Percentiles rank a stretch among this genome's conserved stretches.
Evolutionary conservation across 2,797 vertebrate species (phyloP).

Genomic region (Periparus ater): DNA sequence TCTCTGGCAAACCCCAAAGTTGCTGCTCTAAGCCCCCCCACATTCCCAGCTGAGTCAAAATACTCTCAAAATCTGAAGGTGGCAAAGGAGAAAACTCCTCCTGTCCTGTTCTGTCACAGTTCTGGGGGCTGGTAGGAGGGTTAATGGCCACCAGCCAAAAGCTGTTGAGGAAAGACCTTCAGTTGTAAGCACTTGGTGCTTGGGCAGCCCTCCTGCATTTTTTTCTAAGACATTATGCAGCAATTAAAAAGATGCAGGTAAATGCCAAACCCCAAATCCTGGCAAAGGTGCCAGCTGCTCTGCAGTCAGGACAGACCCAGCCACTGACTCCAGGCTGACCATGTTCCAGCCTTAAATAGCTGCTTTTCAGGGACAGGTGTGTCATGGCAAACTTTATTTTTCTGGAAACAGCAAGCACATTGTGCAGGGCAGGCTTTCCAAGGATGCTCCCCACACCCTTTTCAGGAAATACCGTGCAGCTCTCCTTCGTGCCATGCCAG

Average conservation of each 20-base stretch:
- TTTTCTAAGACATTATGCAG: slow-evolving; percentile 25
- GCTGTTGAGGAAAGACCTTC: background rate
- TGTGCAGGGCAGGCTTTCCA: slow-evolving; percentile 67
- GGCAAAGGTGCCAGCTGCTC: slow-evolving; percentile 38
- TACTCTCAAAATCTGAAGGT: background rate
- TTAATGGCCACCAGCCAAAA: background rate
- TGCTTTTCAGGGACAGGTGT: slow-evolving; percentile 63
- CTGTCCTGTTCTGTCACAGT: background rate
- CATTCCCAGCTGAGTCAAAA: background rate
- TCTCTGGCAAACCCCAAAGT: background rate
- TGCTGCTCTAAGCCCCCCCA: background rate
- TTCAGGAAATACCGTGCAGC: slow-evolving; percentile 64
- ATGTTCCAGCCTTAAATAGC: slow-evolving; percentile 58
- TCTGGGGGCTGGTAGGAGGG: background rate
- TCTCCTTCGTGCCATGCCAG: slow-evolving; percentile 66
- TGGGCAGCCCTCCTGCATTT: background rate
- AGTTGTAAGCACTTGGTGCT: background rate
- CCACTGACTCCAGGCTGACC: slow-evolving; percentile 6
- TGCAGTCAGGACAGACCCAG: background rate
- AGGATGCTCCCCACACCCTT: slow-evolving; percentile 69
- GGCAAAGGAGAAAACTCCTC: background rate
- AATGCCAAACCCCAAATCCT: slow-evolving; percentile 56
- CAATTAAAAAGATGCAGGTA: slow-evolving; percentile 49
- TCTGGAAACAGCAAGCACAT: slow-evolving; percentile 63
- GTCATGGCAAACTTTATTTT: slow-evolving; percentile 46